A percentile compares a stretch with the other conserved stretches of the same genome.
Conservation (phyloP, 2,888 invertebrate species). For the Agrotis puta region DNA sequence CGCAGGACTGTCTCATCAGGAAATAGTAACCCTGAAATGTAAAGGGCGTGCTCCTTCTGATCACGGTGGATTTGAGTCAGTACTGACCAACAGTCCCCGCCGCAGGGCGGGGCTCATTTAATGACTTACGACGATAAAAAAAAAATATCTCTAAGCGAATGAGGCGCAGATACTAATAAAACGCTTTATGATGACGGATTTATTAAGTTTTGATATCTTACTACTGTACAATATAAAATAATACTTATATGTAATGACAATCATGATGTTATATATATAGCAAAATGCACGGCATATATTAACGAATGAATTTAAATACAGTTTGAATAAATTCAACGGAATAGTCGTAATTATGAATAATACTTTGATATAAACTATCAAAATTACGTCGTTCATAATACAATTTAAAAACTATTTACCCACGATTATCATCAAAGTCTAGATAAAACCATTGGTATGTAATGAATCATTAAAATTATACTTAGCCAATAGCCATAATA, state of each 20-base stretch:
- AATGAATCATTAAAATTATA: conserved; percentile 25
- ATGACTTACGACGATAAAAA: no score
- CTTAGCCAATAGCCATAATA: background rate
- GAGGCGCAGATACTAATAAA: conserved; percentile 4
- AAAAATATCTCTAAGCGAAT: background rate
- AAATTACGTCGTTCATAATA: background rate
- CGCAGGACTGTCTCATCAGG: no score
- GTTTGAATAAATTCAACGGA: conserved; percentile 11
- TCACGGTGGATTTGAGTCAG: no score
- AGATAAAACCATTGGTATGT: conserved; percentile 38
- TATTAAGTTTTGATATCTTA: conserved; percentile 34
- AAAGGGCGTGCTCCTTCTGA: no score
- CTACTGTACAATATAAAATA: conserved; percentile 20
- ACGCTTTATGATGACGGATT: conserved; percentile 20
- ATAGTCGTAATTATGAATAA: conserved; percentile 1
- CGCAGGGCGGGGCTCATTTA: background rate
- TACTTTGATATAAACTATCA: background rate
- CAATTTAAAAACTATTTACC: conserved; percentile 4
- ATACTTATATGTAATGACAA: conserved; percentile 6
- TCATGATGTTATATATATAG: conserved; percentile 2
- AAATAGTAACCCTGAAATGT: no score
- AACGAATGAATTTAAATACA: background rate
- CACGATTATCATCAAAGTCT: background rate
- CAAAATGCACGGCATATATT: background rate
- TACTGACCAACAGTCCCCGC: no score